These are phyloP conservation scores for Eptesicus fuscus DNA, from an alignment of 2,113 vertebrate genomes.

Conservation along the genomic window DNA sequence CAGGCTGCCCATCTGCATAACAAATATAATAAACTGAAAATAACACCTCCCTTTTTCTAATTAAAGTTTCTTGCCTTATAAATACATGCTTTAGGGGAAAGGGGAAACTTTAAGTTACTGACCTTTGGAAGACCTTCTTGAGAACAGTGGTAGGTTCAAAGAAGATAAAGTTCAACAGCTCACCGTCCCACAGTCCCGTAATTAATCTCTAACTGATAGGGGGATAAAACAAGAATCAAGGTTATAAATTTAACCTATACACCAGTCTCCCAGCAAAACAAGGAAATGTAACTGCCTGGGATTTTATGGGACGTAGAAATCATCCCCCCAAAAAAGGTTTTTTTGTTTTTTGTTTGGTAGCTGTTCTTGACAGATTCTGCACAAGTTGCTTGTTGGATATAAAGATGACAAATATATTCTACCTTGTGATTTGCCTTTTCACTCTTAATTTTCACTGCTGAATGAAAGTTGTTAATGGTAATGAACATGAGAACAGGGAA, in stretches of 20 bases:
- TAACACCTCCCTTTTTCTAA: background rate
- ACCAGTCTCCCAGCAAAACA: constrained; percentile 28
- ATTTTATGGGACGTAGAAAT: constrained; percentile 7
- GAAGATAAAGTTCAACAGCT: constrained; percentile 28
- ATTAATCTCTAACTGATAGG: constrained; percentile 57
- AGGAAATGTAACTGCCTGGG: constrained; percentile 11
- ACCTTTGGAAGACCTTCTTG: constrained; percentile 53
- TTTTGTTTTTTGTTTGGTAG: background rate
- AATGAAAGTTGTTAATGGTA: background rate
- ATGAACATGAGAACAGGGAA: background rate
- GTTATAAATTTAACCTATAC: constrained; percentile 49
- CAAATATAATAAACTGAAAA: background rate
- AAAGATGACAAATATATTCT: background rate
- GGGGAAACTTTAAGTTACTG: background rate
- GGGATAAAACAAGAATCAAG: constrained; percentile 19
- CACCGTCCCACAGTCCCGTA: background rate
- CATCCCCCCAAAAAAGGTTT: background rate
- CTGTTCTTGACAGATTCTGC: background rate
- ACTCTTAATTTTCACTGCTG: background rate
- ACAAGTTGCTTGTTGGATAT: background rate
- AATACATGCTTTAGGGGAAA: background rate
- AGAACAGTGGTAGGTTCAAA: constrained; percentile 43
- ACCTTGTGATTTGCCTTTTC: background rate
- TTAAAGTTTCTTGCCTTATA: background rate
- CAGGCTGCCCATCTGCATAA: background rate